Conservation (phyloP, 2,888 invertebrate species). For the Drosophila quinaria region DNA sequence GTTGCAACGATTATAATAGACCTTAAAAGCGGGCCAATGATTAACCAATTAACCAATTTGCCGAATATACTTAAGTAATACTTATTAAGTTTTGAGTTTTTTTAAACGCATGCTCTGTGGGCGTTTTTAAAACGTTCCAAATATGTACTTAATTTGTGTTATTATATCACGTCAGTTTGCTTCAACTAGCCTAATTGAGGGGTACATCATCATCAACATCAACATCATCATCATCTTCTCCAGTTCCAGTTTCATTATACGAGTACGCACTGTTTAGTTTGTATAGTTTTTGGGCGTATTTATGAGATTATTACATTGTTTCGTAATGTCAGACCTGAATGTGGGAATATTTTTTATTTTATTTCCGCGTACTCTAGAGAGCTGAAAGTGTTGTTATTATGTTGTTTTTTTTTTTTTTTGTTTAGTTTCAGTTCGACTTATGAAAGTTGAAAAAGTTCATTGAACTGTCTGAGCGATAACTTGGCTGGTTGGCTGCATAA, state of each 20-base stretch:
- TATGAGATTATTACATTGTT: slow-evolving; percentile 49
- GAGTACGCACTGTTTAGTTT: background rate
- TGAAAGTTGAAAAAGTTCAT: slow-evolving; percentile 43
- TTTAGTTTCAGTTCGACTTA: slow-evolving; percentile 15
- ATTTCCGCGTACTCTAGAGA: slow-evolving; percentile 6
- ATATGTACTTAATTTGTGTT: slow-evolving; percentile 63
- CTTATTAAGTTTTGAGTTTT: slow-evolving; percentile 39
- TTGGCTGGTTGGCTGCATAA: slow-evolving; percentile 20
- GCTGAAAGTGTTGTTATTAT: slow-evolving; percentile 35
- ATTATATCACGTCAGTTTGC: slow-evolving; percentile 51
- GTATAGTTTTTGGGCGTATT: slow-evolving; percentile 56
- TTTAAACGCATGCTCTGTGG: slow-evolving; percentile 34
- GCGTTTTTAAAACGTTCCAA: slow-evolving; percentile 62
- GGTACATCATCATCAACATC: slow-evolving; percentile 4
- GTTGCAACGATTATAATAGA: slow-evolving; percentile 4
- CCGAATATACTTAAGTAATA: slow-evolving; percentile 31
- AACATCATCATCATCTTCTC: background rate
- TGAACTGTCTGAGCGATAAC: slow-evolving; percentile 36
- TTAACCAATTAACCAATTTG: slow-evolving; percentile 41
- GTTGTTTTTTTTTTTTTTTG: slow-evolving; percentile 5
- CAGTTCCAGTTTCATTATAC: background rate
- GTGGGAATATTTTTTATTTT: slow-evolving; percentile 31
- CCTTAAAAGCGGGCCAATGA: slow-evolving; percentile 20
- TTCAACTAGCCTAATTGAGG: slow-evolving; percentile 54
- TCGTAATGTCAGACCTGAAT: slow-evolving; percentile 26